A percentile compares a stretch with the other conserved stretches of the same genome.
phyloP scores from a whole-genome alignment of 92 coral and sea anemone genomes.

The Palythoa heliodiscus region DNA sequence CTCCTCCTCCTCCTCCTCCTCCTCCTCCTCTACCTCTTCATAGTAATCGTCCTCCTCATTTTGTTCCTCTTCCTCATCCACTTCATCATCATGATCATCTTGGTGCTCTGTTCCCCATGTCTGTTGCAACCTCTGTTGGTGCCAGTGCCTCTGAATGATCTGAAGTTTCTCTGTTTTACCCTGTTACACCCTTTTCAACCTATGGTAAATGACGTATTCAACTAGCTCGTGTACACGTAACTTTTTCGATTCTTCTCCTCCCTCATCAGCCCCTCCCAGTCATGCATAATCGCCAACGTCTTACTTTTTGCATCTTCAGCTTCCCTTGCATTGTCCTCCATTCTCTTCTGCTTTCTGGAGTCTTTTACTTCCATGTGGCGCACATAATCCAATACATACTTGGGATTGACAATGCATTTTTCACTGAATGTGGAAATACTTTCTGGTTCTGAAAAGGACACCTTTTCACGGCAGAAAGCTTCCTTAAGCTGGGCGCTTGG shows the following conservation, averaged over 20 bases:
- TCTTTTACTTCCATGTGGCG: background rate
- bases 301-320: constrained; percentile 36
- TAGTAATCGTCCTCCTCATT: background rate
- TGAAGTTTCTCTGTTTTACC: background rate
- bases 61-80: background rate
- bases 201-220: constrained; percentile 31
- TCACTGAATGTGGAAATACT: constrained; percentile 32
- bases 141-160: constrained; percentile 28
- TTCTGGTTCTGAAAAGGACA: constrained; percentile 26
- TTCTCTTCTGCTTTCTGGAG: background rate
- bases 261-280: constrained; percentile 37
- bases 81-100: constrained; percentile 11
- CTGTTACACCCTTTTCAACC: background rate
- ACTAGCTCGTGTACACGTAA: constrained; percentile 36
- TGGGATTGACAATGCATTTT: constrained; percentile 5
- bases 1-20: background rate
- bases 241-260: constrained; percentile 40
- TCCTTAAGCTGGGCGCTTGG: constrained; percentile 31
- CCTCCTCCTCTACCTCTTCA: background rate
- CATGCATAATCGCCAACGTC: constrained; percentile 24
- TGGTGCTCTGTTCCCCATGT: constrained; percentile 6
- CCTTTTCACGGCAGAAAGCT: background rate
- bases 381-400: constrained; percentile 20
- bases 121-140: constrained; percentile 12
- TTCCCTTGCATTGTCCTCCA: constrained; percentile 26